Conservation (phyloP, 1,140 invertebrate genomes). For the Papilio xuthus region DNA sequence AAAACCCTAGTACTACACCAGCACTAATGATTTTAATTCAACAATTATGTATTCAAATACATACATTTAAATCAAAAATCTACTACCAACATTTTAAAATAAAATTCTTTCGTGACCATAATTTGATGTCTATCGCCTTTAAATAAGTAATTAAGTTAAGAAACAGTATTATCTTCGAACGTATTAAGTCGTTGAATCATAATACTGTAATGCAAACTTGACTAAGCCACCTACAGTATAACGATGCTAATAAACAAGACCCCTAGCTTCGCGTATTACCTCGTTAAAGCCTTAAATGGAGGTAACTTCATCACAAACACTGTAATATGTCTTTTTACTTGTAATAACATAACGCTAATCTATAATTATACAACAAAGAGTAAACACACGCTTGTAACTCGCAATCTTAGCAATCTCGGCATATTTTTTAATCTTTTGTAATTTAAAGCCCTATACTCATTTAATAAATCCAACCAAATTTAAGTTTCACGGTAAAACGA, state of each 20-base stretch:
- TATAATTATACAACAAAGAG: neutral
- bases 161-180: slow-evolving; percentile 2
- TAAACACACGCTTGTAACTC: too few relatives aligned
- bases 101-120: neutral
- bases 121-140: neutral
- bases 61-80: neutral
- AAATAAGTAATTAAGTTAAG: slow-evolving; percentile 4
- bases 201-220: neutral
- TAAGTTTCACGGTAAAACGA: neutral
- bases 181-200: slow-evolving; percentile 15
- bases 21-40: too few relatives aligned
- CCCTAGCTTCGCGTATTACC: neutral
- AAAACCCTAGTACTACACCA: too few relatives aligned
- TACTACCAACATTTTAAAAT: neutral
- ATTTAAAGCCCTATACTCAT: too few relatives aligned
- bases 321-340: neutral
- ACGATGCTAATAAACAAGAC: slow-evolving; percentile 18
- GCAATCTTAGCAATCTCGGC: too few relatives aligned
- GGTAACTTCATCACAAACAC: slow-evolving; percentile 13
- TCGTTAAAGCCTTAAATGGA: slow-evolving; percentile 13
- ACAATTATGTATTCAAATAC: neutral
- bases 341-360: neutral
- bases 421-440: too few relatives aligned
- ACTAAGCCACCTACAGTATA: slow-evolving; percentile 11
- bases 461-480: slow-evolving; percentile 2